Evolutionary conservation across 2,888 invertebrate species (phyloP), one percentile per base, ranked within the genome.

Genomic region (Conistra vaccinii): DNA sequence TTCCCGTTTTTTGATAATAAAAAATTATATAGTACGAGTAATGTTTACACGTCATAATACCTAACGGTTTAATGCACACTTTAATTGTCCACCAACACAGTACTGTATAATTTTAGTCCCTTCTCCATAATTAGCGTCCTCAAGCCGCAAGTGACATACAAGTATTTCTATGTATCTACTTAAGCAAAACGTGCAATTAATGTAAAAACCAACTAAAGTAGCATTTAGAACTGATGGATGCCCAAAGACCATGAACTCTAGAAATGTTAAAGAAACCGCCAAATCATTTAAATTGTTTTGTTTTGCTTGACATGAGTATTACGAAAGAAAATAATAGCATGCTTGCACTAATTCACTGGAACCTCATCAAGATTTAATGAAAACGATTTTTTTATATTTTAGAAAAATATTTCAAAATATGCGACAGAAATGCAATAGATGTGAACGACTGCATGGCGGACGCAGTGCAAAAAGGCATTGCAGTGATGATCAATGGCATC

Each of bases 381-480:
- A 51, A 57, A 55, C 20, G 1, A 32, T 14, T 26, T 29, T 61
- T 45, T 42, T 4, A 9, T 26, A 63, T 68, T 95, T 32, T 92
- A 97, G 97, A 91, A 14, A 95, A 96, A 73, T 96, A 96, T 87
- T 90, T 97, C 1, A 97, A 97, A 83, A 93, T 96, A 70, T 97
- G 97, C 88, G 93, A 95, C 67, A 94, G 97, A 80, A 95, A 96
- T 85, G 97, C 97, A 69, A 94, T 95, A n/a, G 96, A 97, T 62
- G 93, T 97, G 20, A 97, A 97, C 87, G 96, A 97, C 69, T 97
- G 97, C 85, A 90, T 97, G 45, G 93, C 95, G 73, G 96, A 97
- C 23, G 97, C 97, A 3, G 94, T 97, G 5, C 96, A 97, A 88
- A 89, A 93, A 23, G 96, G 97, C 55, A 85, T 97, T 26, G 92